Base-by-base conservation (phyloP, 2,888 invertebrate genomes). In the Drosophila hamatofila region DNA sequence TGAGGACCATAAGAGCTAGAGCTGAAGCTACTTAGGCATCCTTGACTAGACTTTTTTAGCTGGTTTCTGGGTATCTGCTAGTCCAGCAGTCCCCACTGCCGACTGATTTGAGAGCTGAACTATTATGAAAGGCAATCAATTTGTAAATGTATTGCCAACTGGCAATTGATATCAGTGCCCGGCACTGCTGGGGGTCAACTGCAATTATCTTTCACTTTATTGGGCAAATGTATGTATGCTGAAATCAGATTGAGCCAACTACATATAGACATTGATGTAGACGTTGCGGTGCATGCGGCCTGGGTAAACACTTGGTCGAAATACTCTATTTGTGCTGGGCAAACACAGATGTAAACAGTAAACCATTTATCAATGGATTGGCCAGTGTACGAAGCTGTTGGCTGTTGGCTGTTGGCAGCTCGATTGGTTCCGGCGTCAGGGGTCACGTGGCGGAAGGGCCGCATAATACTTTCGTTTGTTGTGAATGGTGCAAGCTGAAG, bases 291-390 rank as follows among this genome's bases (percentile, higher is more conserved):
- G 25, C 30, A 18, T 49, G 18, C 1, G 30, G 25, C 18, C 8
- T 14, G 39, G 27, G 39, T 18, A 49, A 33, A 35, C 16, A 25
- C n/a, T 12, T 57, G 46, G 7, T 14, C 1, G n/a, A n/a, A 23
- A 33, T 44, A 18, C 37, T 25, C 4, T 25, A 48, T 59, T 37
- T 58, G 61, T 35, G 16, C n/a, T 54, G 27, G 59, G 11, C 39
- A 63, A 57, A 39, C 37, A 63, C 12, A 12, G n/a, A 7, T 21
- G 52, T 12, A 52, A 60, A 41, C 52, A 51, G 16, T 27, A 48
- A 58, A 33, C 39, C 59, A 51, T 35, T 51, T 49, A 59, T 49
- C 37, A 51, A 52, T 52, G 54, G 39, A 41, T 12, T 25, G 39
- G 3, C 59, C 30, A 35, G 37, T 37, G 14, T 14, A 23, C 4